Percentiles rank a stretch among this genome's conserved stretches.
phyloP scores from a whole-genome alignment of 2,113 vertebrate genomes.

The Alethe castanea region DNA sequence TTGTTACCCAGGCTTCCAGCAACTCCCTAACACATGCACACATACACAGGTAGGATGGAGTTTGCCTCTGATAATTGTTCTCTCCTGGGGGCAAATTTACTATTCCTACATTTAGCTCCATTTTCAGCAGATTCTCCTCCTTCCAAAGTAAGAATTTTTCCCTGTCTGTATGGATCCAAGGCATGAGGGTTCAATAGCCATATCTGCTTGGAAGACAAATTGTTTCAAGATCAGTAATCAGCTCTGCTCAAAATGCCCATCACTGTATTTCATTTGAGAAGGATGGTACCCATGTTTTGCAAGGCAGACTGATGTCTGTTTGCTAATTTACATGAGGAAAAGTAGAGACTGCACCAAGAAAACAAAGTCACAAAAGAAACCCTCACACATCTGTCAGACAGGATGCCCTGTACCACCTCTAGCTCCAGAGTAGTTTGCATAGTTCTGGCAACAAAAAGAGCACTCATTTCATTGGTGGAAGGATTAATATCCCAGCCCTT shows the following conservation, averaged over 20 bases:
- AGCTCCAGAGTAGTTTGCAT: background rate
- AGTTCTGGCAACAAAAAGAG: background rate
- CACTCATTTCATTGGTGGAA: background rate
- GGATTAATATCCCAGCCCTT: background rate
- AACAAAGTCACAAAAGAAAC: background rate
- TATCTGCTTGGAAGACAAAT: background rate
- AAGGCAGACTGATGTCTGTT: background rate
- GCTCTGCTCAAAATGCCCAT: background rate
- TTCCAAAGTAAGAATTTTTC: background rate
- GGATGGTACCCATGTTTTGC: background rate
- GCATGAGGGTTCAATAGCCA: background rate
- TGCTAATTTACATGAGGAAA: background rate
- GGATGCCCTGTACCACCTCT: background rate
- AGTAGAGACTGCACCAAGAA: background rate
- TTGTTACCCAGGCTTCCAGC: background rate
- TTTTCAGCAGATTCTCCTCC: background rate
- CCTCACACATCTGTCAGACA: background rate
- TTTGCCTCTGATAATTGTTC: background rate
- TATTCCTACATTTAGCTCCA: background rate
- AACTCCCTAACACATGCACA: background rate
- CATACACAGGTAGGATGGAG: background rate
- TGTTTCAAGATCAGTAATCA: background rate
- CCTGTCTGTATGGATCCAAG: background rate
- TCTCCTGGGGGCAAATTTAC: background rate
- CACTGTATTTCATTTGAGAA: background rate